A percentile compares a stretch with the other conserved stretches of the same genome.
phyloP scores from a whole-genome alignment of 2,113 vertebrate genomes.

The Cynoglossus semilaevis region DNA sequence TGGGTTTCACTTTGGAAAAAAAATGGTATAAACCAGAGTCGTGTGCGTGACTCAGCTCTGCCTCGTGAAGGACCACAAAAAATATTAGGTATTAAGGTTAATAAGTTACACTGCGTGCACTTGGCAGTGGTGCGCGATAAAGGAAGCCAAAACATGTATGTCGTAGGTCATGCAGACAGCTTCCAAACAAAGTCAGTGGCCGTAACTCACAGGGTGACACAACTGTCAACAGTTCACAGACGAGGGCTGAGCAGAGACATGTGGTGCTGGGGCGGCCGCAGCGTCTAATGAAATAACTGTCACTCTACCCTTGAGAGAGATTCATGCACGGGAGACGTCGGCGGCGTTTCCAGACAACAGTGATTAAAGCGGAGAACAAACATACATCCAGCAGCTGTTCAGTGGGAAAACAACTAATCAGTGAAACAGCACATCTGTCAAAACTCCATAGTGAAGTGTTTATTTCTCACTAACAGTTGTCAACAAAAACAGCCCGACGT shows the following conservation, averaged over 20 bases:
- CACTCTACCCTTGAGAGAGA: not conserved
- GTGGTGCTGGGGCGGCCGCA: not conserved
- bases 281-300: not conserved
- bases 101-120: not conserved
- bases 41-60: constrained; percentile 7
- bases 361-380: not conserved
- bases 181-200: not conserved
- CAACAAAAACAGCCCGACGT: too few species aligned
- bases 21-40: too few species aligned
- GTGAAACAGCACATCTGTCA: not conserved
- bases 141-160: constrained; percentile 1
- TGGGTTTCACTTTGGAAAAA: too few species aligned
- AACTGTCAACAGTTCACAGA: not conserved
- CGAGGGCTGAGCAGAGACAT: not conserved
- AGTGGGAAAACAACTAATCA: not conserved
- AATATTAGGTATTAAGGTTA: constrained; percentile 12
- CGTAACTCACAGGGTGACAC: constrained; percentile 1
- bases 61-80: constrained; percentile 16
- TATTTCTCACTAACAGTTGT: not conserved
- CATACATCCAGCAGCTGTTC: constrained; percentile 15
- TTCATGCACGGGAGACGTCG: not conserved
- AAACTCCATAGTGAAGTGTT: not conserved
- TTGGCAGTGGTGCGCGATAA: not conserved
- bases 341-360: not conserved
- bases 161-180: not conserved